A percentile compares a stretch with the other conserved stretches of the same genome.
phyloP scores from a whole-genome alignment of 2,797 vertebrate species.

The Pyrrhura leucotis region DNA sequence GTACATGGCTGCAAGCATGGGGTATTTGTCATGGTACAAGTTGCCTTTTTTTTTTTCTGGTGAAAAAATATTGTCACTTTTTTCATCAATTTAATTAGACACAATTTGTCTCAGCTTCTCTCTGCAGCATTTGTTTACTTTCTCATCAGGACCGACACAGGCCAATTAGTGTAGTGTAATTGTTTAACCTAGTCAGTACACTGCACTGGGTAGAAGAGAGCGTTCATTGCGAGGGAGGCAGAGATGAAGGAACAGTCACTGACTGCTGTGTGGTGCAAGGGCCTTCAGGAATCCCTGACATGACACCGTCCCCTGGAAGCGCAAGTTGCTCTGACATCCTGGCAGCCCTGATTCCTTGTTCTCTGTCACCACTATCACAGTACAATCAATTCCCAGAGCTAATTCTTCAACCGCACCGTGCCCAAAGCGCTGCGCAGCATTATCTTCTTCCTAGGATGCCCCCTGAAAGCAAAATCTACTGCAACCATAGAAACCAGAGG shows the following conservation, averaged over 20 bases:
- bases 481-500: conserved; percentile 68
- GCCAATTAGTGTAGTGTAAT: conserved; percentile 93
- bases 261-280: not conserved
- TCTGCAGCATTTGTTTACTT: conserved; percentile 89
- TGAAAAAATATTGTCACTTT: conserved; percentile 78
- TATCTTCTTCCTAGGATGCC: conserved; percentile 63
- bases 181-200: conserved; percentile 84
- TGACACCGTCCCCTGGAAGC: conserved; percentile 10
- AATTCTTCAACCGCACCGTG: conserved; percentile 52
- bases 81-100: conserved; percentile 89
- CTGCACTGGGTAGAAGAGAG: conserved; percentile 59
- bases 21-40: conserved; percentile 13
- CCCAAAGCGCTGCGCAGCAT: conserved; percentile 34
- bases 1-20: not conserved
- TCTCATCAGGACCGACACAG: conserved; percentile 88
- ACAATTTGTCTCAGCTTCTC: conserved; percentile 90
- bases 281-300: conserved; percentile 57
- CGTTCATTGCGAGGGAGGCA: conserved; percentile 46
- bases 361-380: conserved; percentile 62
- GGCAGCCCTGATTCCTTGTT: conserved; percentile 46
- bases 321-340: conserved; percentile 55
- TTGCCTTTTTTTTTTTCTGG: conserved; percentile 44
- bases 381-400: conserved; percentile 57
- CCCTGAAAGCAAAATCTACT: conserved; percentile 63
- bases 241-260: conserved; percentile 3